Percentiles rank a stretch among this genome's conserved stretches.
phyloP scores from a whole-genome alignment of 1,140 invertebrate species.

The Drosophila teissieri region DNA sequence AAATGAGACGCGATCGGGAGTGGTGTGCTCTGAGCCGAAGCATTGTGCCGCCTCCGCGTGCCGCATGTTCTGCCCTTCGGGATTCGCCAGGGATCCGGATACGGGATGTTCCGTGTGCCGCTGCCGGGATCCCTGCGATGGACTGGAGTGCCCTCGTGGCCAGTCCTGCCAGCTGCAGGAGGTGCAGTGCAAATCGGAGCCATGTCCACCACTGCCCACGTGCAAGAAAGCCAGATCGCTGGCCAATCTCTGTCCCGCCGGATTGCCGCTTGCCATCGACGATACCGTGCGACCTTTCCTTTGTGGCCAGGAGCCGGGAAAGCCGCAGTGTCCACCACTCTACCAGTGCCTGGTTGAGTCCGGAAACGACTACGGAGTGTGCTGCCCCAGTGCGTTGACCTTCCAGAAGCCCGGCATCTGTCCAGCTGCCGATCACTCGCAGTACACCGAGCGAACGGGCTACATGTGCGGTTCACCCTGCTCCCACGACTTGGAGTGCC shows the following conservation, averaged over 20 bases:
- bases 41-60: conserved; percentile 92
- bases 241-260: conserved; percentile 91
- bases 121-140: conserved; percentile 92
- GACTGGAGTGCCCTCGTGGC: conserved; percentile 90
- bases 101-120: conserved; percentile 91
- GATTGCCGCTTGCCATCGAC: conserved; percentile 91
- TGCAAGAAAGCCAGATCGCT: conserved; percentile 91
- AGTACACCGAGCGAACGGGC: conserved; percentile 74
- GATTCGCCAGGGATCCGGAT: conserved; percentile 87
- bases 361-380: conserved; percentile 94
- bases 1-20: conserved; percentile 86
- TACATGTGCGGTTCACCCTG: conserved; percentile 88
- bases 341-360: conserved; percentile 91
- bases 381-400: conserved; percentile 91
- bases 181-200: conserved; percentile 89
- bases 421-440: conserved; percentile 85
- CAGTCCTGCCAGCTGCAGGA: conserved; percentile 92
- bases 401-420: conserved; percentile 91
- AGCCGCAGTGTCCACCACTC: conserved; percentile 92
- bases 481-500: conserved; percentile 91
- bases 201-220: conserved; percentile 92
- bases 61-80: conserved; percentile 94
- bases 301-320: conserved; percentile 91
- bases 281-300: conserved; percentile 91
- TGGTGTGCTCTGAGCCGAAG: conserved; percentile 89